phyloP scores from a whole-genome alignment of 2,113 vertebrate species.

The Taxidea taxus region DNA sequence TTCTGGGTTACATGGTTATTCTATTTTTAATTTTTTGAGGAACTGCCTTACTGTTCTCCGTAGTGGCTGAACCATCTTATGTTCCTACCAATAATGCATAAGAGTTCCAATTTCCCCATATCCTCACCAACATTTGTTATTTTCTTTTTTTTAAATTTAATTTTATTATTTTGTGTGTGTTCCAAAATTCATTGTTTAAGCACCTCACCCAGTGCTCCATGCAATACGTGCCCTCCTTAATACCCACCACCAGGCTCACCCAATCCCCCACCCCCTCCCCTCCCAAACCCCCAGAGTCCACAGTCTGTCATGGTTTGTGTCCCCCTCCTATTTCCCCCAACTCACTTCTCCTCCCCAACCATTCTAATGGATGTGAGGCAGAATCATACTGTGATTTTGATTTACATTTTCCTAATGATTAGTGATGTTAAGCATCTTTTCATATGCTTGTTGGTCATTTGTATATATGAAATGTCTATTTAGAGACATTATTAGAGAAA shows the following conservation, averaged over 20 bases:
- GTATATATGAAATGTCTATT: neutral
- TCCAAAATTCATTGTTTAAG: too few relatives aligned
- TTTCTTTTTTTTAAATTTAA: neutral
- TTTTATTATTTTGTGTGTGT: too few relatives aligned
- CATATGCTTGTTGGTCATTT: neutral
- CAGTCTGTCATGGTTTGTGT: too few relatives aligned
- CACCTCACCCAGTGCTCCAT: too few relatives aligned
- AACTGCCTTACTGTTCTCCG: neutral
- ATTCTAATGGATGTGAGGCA: neutral
- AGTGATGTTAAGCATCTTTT: neutral
- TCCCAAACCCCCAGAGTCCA: too few relatives aligned
- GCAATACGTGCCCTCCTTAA: too few relatives aligned
- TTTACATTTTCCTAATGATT: neutral
- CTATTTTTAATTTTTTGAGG: neutral
- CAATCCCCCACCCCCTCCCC: too few relatives aligned
- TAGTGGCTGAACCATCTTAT: neutral
- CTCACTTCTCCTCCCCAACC: neutral
- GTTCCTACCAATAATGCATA: neutral
- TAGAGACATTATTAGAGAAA: neutral
- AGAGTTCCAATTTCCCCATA: neutral
- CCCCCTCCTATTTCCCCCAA: too few relatives aligned
- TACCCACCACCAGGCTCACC: too few relatives aligned
- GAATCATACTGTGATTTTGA: neutral
- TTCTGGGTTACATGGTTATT: neutral
- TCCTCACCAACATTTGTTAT: neutral